Evolutionary conservation across 1,140 invertebrate genomes (phyloP), one percentile per base, ranked within the genome.

Genomic region (Heliconius congener): DNA sequence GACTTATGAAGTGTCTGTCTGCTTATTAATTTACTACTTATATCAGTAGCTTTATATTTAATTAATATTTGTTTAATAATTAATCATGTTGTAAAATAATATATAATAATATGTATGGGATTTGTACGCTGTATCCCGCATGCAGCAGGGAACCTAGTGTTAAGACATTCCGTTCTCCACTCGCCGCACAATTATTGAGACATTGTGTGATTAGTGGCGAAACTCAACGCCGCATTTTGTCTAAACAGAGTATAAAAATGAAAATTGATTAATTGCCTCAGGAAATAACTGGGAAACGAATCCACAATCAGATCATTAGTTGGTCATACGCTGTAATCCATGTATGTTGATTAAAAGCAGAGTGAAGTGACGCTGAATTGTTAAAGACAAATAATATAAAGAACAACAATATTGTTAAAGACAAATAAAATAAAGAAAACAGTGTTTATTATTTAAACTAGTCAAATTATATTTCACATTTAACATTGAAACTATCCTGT

Each of bases 11-110:
- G 60, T 30, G 27, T 27, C 60, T 27, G 23, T 27, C 23, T 66
- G 60, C 16, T 66, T 66, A 66, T 66, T 66, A 66, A 66, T 66
- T 66, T 27, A 30, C 27, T 66, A 66, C 60, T 66, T 66, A 66
- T 66, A 66, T 30, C 1, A 27, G 11, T 66, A 66, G 23, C 23
- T 11, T 23, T 66, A 66, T 30, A 66, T 13, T 66, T 23, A 27
- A 27, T 13, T 66, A 66, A 66, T 1, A 27, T 66, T 66, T 27
- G 0, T 52, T 19, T 0, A 52, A 19, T 46, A 16, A 52, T 18
- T 52, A 52, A 52, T 52, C 0, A 23, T 8, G 23, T 57, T 23
- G n/a, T 57, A 23, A n/a, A 23, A 23, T 23, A 55, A 57, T 57
- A 11, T 23, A 23, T 57, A 11, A 57, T 11, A 57, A 1, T 57